Percentiles rank a stretch among this genome's conserved stretches.
Conservation (phyloP, 2,797 vertebrate genomes). For the Sebastes taczanowskii region DNA sequence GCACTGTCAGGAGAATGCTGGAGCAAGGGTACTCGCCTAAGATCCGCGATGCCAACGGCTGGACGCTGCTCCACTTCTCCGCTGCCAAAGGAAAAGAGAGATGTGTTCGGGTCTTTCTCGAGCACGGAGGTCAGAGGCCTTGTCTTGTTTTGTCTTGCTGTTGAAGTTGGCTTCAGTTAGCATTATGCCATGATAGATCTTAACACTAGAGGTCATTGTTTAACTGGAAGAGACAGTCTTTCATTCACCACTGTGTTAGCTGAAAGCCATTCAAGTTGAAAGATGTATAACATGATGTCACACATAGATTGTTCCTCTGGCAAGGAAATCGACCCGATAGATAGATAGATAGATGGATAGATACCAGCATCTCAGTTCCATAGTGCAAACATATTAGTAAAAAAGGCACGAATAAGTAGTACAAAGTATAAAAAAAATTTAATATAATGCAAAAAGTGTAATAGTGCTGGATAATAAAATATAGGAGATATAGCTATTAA, state of each 20-base stretch:
- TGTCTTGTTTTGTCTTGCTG: background rate
- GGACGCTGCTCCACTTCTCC: slow-evolving; percentile 98
- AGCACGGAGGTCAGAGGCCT: slow-evolving; percentile 92
- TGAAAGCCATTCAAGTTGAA: background rate
- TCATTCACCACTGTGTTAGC: background rate
- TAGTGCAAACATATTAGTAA: too few species aligned
- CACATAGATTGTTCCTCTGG: background rate
- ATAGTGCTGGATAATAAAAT: too few species aligned
- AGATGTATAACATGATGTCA: background rate
- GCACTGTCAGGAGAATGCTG: slow-evolving; percentile 96
- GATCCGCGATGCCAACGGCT: slow-evolving; percentile 96
- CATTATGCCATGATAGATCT: background rate
- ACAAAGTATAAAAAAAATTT: too few species aligned
- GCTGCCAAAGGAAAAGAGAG: slow-evolving; percentile 96
- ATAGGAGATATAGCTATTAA: too few species aligned
- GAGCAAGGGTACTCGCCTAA: slow-evolving; percentile 98
- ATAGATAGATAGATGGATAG: too few species aligned
- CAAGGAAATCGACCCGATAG: background rate
- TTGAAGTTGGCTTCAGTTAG: background rate
- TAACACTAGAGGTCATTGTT: slow-evolving; percentile 56
- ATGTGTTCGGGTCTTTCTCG: slow-evolving; percentile 96
- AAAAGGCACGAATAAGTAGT: too few species aligned
- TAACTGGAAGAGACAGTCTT: background rate
- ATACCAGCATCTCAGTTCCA: too few species aligned
- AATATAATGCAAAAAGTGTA: too few species aligned